Evolutionary conservation across 2,113 vertebrate species (phyloP).

Genomic region (Xenopus borealis): DNA sequence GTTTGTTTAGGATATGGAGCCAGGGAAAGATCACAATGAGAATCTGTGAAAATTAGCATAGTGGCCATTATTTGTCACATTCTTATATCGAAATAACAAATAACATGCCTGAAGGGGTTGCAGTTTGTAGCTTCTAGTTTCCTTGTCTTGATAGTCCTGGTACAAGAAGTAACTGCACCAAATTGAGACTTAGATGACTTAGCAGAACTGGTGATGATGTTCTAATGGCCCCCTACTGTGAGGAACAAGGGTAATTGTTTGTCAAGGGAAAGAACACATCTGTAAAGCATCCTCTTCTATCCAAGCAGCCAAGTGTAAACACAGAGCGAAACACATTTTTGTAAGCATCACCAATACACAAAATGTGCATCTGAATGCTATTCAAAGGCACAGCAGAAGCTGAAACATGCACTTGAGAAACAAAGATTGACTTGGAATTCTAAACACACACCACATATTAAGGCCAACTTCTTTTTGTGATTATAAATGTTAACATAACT

Average conservation of each 20-base stretch:
- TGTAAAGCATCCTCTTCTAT: slow-evolving; percentile 63
- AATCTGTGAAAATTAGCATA: slow-evolving; percentile 52
- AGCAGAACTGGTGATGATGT: slow-evolving; percentile 69
- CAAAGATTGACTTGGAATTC: neutral
- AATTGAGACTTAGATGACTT: slow-evolving; percentile 74
- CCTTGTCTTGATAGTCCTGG: slow-evolving; percentile 59
- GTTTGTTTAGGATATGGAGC: slow-evolving; percentile 52
- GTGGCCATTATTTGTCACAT: slow-evolving; percentile 61
- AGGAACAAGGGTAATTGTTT: slow-evolving; percentile 71
- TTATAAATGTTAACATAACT: neutral
- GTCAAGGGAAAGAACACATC: slow-evolving; percentile 65
- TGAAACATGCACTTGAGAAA: slow-evolving; percentile 1
- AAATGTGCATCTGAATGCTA: slow-evolving; percentile 8
- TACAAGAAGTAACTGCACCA: slow-evolving; percentile 68
- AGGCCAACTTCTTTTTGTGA: neutral
- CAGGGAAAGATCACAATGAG: slow-evolving; percentile 52
- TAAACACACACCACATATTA: neutral
- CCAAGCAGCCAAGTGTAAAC: slow-evolving; percentile 64
- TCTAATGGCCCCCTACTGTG: slow-evolving; percentile 70
- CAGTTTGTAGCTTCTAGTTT: slow-evolving; percentile 61
- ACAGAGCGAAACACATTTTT: slow-evolving; percentile 46
- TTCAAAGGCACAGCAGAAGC: slow-evolving; percentile 35
- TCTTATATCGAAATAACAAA: slow-evolving; percentile 68
- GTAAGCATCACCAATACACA: slow-evolving; percentile 6
- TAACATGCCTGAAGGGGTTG: slow-evolving; percentile 64